A percentile compares a stretch with the other conserved stretches of the same genome.
Evolutionary conservation across 1,140 invertebrate genomes (phyloP).

Genomic region (Lepeophtheirus salmonis): DNA sequence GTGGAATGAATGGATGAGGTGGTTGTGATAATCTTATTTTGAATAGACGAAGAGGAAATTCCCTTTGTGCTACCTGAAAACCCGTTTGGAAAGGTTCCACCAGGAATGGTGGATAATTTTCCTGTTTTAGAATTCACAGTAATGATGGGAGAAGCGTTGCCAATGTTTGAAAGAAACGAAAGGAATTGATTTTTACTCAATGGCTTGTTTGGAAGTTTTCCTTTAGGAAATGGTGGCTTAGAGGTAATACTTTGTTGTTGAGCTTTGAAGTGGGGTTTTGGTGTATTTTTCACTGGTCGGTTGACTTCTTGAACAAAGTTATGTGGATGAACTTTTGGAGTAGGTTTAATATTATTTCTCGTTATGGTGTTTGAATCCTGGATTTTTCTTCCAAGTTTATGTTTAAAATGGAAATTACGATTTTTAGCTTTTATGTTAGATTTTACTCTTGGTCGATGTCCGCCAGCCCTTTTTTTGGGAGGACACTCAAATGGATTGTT

Average conservation of each 20-base stretch:
- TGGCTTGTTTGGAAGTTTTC: background rate
- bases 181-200: background rate
- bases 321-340: too few relatives aligned
- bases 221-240: background rate
- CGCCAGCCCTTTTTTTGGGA: slow-evolving; percentile 8
- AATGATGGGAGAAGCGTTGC: background rate
- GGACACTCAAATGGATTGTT: slow-evolving; percentile 18
- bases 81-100: background rate
- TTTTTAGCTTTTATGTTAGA: slow-evolving; percentile 16
- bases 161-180: background rate
- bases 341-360: background rate
- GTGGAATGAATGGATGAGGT: background rate
- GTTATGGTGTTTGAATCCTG: background rate
- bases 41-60: background rate
- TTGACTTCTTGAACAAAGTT: too few relatives aligned
- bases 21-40: background rate
- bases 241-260: background rate
- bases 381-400: background rate
- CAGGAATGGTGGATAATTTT: background rate
- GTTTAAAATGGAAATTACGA: slow-evolving; percentile 1
- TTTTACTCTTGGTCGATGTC: slow-evolving; percentile 12
- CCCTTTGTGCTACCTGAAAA: background rate
- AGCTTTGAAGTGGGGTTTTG: background rate
- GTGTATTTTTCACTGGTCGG: background rate
- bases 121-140: background rate